These are phyloP conservation scores for Smutsia temminckii DNA, from an alignment of 2,797 vertebrate species.

Conservation along the genomic window DNA sequence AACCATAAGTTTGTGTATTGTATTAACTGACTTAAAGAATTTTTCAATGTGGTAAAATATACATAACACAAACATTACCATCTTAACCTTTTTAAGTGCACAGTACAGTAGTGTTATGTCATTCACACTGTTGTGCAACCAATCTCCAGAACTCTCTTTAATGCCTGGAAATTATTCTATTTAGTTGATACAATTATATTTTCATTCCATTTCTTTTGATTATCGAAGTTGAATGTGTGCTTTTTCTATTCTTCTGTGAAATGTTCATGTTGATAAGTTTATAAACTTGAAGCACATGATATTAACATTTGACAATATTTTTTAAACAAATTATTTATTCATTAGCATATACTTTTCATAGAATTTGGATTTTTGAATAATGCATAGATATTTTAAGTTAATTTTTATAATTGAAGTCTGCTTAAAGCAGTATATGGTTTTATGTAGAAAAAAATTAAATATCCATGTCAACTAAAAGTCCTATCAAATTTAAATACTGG, in stretches of 20 bases:
- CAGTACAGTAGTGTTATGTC: background rate
- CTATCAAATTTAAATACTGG: background rate
- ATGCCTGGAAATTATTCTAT: background rate
- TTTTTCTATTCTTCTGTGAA: slow-evolving; percentile 16
- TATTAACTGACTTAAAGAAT: background rate
- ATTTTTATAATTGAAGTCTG: background rate
- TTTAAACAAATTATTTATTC: background rate
- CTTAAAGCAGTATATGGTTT: slow-evolving; percentile 6
- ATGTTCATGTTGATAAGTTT: background rate
- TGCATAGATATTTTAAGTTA: background rate
- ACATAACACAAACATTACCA: background rate
- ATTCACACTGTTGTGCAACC: background rate
- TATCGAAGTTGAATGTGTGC: background rate
- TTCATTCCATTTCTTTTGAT: background rate
- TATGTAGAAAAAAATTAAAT: slow-evolving; percentile 11
- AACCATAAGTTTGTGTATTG: too few relatives aligned
- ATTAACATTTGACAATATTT: background rate
- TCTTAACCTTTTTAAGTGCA: background rate
- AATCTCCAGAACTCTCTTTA: background rate
- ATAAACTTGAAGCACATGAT: background rate
- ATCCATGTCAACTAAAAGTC: background rate
- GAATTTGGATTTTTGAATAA: background rate
- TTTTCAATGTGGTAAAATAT: slow-evolving; percentile 28
- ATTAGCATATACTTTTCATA: background rate
- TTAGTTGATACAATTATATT: background rate